Evolutionary conservation across 2,797 vertebrate genomes (phyloP).

Genomic region (Xiphophorus birchmanni): DNA sequence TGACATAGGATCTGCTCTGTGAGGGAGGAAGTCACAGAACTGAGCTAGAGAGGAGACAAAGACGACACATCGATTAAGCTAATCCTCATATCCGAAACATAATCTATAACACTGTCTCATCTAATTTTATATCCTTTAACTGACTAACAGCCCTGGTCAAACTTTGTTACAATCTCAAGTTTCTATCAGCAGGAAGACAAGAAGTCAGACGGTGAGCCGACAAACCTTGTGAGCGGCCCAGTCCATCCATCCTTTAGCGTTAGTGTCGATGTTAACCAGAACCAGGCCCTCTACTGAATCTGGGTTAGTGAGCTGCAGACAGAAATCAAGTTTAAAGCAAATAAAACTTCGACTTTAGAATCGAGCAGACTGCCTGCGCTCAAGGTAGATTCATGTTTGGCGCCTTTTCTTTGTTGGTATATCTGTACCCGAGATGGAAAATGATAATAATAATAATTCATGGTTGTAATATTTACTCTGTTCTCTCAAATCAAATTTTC

Average conservation of each 20-base stretch:
- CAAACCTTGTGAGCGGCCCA: constrained; percentile 92
- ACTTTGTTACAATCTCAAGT: constrained; percentile 20
- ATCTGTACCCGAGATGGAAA: not conserved
- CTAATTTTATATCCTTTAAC: constrained; percentile 18
- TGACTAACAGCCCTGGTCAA: constrained; percentile 17
- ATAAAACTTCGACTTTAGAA: not conserved
- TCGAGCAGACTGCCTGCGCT: not conserved
- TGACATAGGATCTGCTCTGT: constrained; percentile 89
- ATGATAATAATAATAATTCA: not conserved
- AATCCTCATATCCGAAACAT: constrained; percentile 9
- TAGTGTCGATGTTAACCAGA: constrained; percentile 89
- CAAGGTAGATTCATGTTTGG: not conserved
- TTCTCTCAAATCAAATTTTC: not conserved
- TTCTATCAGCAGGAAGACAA: not conserved
- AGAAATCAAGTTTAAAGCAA: not conserved
- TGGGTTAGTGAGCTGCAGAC: constrained; percentile 81
- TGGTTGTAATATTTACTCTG: not conserved
- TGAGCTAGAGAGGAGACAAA: constrained; percentile 75
- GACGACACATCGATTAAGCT: not conserved
- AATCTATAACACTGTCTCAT: constrained; percentile 9
- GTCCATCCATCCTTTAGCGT: constrained; percentile 92
- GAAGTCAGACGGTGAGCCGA: not conserved
- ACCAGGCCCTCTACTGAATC: constrained; percentile 90
- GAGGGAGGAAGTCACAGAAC: constrained; percentile 86
- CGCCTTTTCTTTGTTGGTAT: not conserved